phyloP scores from a whole-genome alignment of 2,113 vertebrate species.

The Siniperca chuatsi region DNA sequence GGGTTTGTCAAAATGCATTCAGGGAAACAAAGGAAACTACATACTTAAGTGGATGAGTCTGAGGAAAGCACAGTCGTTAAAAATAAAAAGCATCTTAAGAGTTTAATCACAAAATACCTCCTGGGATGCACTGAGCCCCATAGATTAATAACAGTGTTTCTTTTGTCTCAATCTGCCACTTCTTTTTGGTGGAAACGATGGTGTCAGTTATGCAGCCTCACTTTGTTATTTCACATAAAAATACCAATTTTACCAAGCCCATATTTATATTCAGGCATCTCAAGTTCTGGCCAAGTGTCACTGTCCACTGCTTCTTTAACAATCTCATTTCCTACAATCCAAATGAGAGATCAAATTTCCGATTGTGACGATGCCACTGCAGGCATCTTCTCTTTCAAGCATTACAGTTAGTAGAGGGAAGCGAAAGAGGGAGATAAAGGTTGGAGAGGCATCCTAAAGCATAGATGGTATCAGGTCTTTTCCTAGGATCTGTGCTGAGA shows the following conservation, averaged over 20 bases:
- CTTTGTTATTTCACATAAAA: background rate
- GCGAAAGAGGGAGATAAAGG: slow-evolving; percentile 58
- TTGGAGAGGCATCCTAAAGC: slow-evolving; percentile 61
- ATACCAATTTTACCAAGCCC: background rate
- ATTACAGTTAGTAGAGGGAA: slow-evolving; percentile 36
- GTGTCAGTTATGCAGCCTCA: background rate
- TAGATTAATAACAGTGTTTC: background rate
- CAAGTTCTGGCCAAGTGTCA: background rate
- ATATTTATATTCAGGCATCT: background rate
- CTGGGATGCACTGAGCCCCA: background rate
- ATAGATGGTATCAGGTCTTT: slow-evolving; percentile 66
- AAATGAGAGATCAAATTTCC: slow-evolving; percentile 29
- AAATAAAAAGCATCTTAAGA: background rate
- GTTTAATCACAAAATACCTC: slow-evolving; percentile 17
- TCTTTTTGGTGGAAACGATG: background rate
- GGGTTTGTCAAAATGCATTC: background rate
- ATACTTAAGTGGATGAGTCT: background rate
- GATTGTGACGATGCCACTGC: slow-evolving; percentile 35
- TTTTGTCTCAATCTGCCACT: background rate
- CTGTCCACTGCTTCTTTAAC: slow-evolving; percentile 8
- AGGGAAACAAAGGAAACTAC: slow-evolving; percentile 3
- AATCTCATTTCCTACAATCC: slow-evolving; percentile 31
- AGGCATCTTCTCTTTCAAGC: slow-evolving; percentile 47
- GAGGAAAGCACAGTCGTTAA: background rate
- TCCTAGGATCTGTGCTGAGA: slow-evolving; percentile 59